Evolutionary conservation across 2,888 invertebrate genomes (phyloP).

Genomic region (Dasypogon diadema): DNA sequence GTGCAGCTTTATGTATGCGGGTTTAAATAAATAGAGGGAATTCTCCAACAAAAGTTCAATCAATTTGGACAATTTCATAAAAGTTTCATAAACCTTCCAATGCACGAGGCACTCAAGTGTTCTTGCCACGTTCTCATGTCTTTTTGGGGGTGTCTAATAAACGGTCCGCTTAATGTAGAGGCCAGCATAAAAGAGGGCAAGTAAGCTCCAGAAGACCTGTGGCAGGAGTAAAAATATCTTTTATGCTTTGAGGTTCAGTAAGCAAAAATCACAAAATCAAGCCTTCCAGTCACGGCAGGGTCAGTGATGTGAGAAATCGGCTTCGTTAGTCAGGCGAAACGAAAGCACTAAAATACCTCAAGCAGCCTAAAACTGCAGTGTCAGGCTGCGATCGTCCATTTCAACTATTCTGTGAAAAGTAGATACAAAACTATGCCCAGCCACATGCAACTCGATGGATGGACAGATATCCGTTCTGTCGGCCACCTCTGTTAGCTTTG

Average conservation of each 20-base stretch:
- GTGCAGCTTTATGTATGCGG: conserved; percentile 43
- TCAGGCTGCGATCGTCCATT: conserved; percentile 42
- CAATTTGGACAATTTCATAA: conserved; percentile 34
- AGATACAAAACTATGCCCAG: conserved; percentile 29
- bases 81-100: conserved; percentile 16
- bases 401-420: conserved; percentile 24
- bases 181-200: background rate
- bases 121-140: conserved; percentile 17
- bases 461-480: background rate
- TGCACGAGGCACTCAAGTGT: background rate
- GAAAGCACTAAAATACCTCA: conserved; percentile 19
- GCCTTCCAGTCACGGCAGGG: conserved; percentile 12
- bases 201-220: conserved; percentile 9
- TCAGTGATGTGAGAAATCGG: conserved; percentile 43
- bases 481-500: conserved; percentile 20
- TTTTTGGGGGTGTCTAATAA: background rate
- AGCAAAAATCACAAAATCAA: conserved; percentile 29
- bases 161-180: no score
- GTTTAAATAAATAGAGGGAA: conserved; percentile 44
- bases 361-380: conserved; percentile 26
- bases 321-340: conserved; percentile 42
- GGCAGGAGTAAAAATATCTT: conserved; percentile 27
- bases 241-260: conserved; percentile 11
- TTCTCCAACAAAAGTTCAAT: conserved; percentile 37
- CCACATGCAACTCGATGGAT: conserved; percentile 2